These are phyloP conservation scores for Notechis scutatus DNA, from an alignment of 2,113 vertebrate genomes.

Conservation along the genomic window DNA sequence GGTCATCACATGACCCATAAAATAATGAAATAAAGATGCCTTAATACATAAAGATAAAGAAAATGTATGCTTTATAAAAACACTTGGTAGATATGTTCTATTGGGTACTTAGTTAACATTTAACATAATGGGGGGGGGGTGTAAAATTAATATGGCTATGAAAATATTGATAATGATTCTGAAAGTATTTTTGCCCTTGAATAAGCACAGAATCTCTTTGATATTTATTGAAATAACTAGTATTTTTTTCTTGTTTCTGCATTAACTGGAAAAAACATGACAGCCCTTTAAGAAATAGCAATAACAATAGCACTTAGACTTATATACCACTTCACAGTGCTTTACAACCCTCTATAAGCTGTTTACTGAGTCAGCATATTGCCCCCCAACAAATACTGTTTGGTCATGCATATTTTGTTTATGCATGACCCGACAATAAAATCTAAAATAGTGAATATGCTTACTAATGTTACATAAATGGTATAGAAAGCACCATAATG, in stretches of 20 bases:
- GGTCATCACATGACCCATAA: constrained; percentile 23
- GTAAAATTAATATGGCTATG: background rate
- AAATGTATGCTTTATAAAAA: background rate
- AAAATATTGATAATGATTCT: background rate
- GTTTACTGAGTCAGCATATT: too few relatives aligned
- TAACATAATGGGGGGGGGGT: background rate
- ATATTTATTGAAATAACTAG: background rate
- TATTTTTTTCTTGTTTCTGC: background rate
- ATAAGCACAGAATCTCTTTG: background rate
- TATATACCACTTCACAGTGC: too few relatives aligned
- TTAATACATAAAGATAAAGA: constrained; percentile 39
- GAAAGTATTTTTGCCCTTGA: background rate
- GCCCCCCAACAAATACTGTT: too few relatives aligned
- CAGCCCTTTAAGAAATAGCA: background rate
- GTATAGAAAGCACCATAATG: background rate
- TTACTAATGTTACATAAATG: background rate
- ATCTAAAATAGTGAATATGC: background rate
- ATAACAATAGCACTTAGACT: too few relatives aligned
- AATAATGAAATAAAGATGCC: constrained; percentile 41
- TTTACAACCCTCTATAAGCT: too few relatives aligned
- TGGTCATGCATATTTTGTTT: background rate
- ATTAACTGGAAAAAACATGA: background rate
- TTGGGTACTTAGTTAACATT: background rate
- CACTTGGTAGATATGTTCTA: background rate
- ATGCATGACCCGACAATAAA: background rate